Evolutionary conservation across 1,140 invertebrate species (phyloP), one percentile per base, ranked within the genome.

Genomic region (Phymorhynchus buccinoides): DNA sequence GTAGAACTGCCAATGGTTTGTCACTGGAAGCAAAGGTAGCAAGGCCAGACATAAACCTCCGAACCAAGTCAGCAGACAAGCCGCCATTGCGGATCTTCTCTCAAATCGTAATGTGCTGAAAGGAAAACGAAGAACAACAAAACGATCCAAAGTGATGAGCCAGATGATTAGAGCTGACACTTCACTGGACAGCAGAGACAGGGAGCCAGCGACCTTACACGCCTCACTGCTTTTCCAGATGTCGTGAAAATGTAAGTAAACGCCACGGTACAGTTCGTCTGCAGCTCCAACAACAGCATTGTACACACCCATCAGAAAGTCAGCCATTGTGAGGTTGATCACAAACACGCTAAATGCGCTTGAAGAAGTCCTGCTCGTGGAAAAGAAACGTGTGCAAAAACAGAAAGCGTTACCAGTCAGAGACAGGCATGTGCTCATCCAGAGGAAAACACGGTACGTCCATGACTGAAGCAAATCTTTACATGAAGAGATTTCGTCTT

Each of bases 401-500:
- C 80, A 84, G 27, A 80, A 56, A 41, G 73, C 44, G 80, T 90
- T 90, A n/a, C 88, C 89, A 30, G 85, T 35, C 27, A 89, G 35
- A 3, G 88, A 75, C 35, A 88, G 3, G 3, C 84, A 42, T 0
- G 85, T 86, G 41, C 87, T 83, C 48, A 89, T 22, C 89, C 88
- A 90, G 0, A 90, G 62, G 9, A 75, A 79, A 16, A 86, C 84
- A 6, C 86, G 78, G 6, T 88, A 83, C n/a, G 84, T 16, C 30
- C 80, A 48, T 30, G 83, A 83, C 30, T 75, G 56, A 48, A 90
- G 82, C 39, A 90, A 62, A 42, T 90, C 84, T 18, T 81, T 75
- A 80, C 89, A 90, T 7, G 89, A 90, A 14, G 89, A 90, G 41
- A 90, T 82, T 77, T 86, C 85, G 39, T 86, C 81, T 30, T 66